Base-by-base conservation (phyloP, 2,888 invertebrate species). In the Phengaris arion region DNA sequence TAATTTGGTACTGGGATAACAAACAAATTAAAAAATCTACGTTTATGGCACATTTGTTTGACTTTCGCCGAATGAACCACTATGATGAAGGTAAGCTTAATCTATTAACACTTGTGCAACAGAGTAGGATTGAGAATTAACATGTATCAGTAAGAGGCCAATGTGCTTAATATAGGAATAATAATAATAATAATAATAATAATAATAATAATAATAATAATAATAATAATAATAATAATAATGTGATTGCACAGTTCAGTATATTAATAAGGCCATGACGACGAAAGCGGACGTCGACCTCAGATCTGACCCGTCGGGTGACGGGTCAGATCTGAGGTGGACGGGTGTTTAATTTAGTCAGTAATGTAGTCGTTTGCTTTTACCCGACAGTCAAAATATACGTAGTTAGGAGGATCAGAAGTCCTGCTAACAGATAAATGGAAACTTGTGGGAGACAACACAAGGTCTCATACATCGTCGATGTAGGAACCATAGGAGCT, bases 171-270 rank as follows among this genome's bases (percentile, higher is more conserved):
- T 64, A 35, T 22, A 35, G 10, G 12, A 64, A 22, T 64, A 64
- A 35, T 52, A 64, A 59, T 22, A 52, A 52, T 64, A 64, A 59
- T 22, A 57, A 22, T 22, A 52, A 52, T 64, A 64, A 59, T 22
- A 57, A 22, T 22, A 52, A 52, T 64, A 64, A 59, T 22, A 57
- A 22, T 22, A n/a, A n/a, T n/a, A 64, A 22, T 64, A 64, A 35
- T 52, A 64, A 59, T 22, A 64, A 22, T 64, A 64, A 35, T 52
- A 64, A 59, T 22, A 52, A 52, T 64, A 64, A 59, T 22, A 57
- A 22, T 22, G 22, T 35, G 64, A 45, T 35, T 45, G 64, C 12
- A 35, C 64, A 35, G 64, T 64, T 64, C 45, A 10, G 12, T 45
- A 7, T 13, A 64, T 64, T 13, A 35, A 64, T 64, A 64, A 64